Evolutionary conservation across 2,797 vertebrate species (phyloP), one percentile per base, ranked within the genome.

Genomic region (Cephalopachus bancanus): DNA sequence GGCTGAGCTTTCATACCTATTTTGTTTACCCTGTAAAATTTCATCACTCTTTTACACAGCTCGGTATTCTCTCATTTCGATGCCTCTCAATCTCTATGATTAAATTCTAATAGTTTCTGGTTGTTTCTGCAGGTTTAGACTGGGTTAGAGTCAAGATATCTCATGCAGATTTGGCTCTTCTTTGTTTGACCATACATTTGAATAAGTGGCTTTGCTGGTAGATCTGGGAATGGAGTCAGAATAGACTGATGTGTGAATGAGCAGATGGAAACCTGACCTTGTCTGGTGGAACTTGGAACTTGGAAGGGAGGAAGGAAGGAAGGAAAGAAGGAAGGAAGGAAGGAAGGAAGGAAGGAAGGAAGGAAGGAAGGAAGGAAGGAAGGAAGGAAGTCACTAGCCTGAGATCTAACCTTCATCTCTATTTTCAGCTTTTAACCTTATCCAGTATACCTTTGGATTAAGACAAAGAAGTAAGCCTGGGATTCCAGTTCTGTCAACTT

Each of bases 51-150:
- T 94, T 76, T 89, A 79, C 19, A 49, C 19, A 49, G 78, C 71
- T 95, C 74, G 92, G n/a, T 69, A 44, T 55, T 76, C 64, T 96
- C 28, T 95, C 85, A 60, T 88, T 75, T 83, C 60, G n/a, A 95
- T 95, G 81, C 51, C 30, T 87, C 65, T 80, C 84, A 69, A 4
- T 95, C 20, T 8, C 59, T 90, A 20, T 60, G 87, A 84, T 90
- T 88, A 72, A 90, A 78, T 79, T 33, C 64, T 93, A 81, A 44
- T 88, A 53, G 17, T 67, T 95, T 92, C 37, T 88, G 67, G 87
- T 78, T 30, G 59, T 74, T 85, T 94, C 79, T 95, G n/a, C 55
- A 93, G 64, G 67, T 80, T 76, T 92, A 30, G n/a, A 79, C 65
- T 91, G 80, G 60, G 76, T 53, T 59, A 16, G 30, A 96, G 33